phyloP scores from a whole-genome alignment of 2,113 vertebrate species.

The Rhegmatorhina hoffmannsi region DNA sequence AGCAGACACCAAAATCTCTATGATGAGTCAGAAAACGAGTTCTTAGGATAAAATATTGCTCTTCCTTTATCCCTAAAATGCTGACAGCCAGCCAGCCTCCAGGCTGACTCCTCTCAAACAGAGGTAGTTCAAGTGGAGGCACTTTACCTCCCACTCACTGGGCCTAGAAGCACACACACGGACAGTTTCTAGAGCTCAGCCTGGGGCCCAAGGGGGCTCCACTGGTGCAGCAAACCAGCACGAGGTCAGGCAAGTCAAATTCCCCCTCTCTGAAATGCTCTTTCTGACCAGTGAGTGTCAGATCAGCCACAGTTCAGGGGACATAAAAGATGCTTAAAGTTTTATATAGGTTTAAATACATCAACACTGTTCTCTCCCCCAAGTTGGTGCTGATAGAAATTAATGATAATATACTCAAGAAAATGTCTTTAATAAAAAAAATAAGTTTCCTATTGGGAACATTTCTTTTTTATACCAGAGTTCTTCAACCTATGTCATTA shows the following conservation, averaged over 20 bases:
- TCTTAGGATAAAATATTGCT: neutral
- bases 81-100: neutral
- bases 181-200: neutral
- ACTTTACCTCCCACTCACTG: neutral
- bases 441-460: neutral
- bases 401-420: neutral
- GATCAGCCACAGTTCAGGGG: neutral
- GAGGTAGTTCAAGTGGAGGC: neutral
- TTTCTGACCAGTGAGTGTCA: neutral
- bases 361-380: neutral
- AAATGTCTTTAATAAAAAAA: neutral
- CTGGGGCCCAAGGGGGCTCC: neutral
- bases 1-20: neutral
- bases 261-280: neutral
- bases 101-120: neutral
- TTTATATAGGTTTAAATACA: neutral
- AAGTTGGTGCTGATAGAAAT: neutral
- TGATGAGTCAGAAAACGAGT: neutral
- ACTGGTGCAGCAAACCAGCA: neutral
- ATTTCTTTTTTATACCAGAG: neutral
- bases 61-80: neutral
- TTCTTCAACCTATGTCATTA: neutral
- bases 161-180: rapidly evolving
- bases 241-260: neutral
- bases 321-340: neutral